Base-by-base conservation (phyloP, 2,113 vertebrate species). In the Oryzias melastigma region DNA sequence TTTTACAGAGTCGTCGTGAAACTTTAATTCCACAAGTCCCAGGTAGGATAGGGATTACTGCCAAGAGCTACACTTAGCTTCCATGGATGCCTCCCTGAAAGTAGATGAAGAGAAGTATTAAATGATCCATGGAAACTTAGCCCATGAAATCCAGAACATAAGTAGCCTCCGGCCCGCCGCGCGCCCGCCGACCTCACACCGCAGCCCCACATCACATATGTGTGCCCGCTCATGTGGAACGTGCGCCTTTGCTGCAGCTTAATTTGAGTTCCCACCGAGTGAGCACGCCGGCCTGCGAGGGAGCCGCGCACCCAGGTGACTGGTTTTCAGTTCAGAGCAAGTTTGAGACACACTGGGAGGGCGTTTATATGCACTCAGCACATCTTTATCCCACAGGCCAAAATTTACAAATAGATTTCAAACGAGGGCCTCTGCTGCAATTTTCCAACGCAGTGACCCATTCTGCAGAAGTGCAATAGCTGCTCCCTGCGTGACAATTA, bases 361-460 rank as follows among this genome's bases (percentile, higher is more conserved):
- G 60, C 56, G 77, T 84, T 80, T 82, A 83, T 85, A 86, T 82
- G 61, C 51, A 71, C 59, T 84, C 80, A 87, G 85, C 86, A 83
- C 87, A 87, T 89, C 90, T 91, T 88, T 74, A 86, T 87, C 83
- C 86, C 85, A 80, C 87, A 90, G 88, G 87, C 83, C 62, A 85
- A 88, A 91, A 93, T 92, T 91, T 92, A 93, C 89, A 94, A 95
- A 95, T 91, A 93, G 90, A 91, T 89, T 91, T 91, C 87, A 93
- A 94, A 92, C 77, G 67, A 91, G 91, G 89, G 89, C n/a, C 83
- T 89, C 88, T 89, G 89, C 89, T 92, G 93, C 94, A 92, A 95
- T 95, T 94, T 94, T 95, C 92, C 83, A 92, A 93, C 1, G 88
- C 93, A 91, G 87, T 96, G 95, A 97, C 94, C 95, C 94, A 83